These are phyloP conservation scores for Anagyrus pseudococci DNA, from an alignment of 2,888 invertebrate species.

Conservation along the genomic window DNA sequence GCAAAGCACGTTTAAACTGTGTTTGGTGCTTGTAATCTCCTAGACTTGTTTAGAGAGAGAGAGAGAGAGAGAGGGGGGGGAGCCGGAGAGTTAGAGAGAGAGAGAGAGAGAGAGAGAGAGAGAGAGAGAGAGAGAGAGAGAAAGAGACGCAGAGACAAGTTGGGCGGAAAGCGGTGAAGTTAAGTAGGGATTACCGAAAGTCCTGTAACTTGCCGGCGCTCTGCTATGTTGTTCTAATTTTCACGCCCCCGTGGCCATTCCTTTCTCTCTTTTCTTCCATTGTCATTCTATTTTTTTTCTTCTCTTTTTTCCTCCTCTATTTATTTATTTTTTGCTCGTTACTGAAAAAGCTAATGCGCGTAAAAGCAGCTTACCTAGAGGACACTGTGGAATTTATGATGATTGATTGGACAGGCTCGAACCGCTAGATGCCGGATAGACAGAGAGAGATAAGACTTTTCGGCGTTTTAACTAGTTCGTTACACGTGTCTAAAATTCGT, in stretches of 20 bases:
- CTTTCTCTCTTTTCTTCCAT: neutral
- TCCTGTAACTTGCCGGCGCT: conserved; percentile 11
- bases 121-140: too few species aligned
- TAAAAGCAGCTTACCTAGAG: neutral
- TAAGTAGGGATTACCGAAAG: conserved; percentile 22
- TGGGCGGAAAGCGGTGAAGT: conserved; percentile 8
- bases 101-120: too few species aligned
- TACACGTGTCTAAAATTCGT: too few species aligned
- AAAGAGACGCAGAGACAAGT: neutral
- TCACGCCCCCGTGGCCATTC: neutral
- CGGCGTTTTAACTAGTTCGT: too few species aligned
- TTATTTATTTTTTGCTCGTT: too few species aligned
- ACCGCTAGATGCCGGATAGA: too few species aligned
- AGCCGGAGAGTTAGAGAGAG: neutral
- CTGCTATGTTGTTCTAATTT: conserved; percentile 12
- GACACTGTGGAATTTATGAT: neutral
- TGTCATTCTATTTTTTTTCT: neutral
- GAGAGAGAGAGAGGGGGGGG: too few species aligned
- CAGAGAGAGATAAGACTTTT: too few species aligned
- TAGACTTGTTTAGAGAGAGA: conserved; percentile 21
- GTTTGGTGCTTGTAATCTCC: conserved; percentile 44
- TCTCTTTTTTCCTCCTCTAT: neutral
- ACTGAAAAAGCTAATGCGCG: too few species aligned
- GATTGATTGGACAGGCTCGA: too few species aligned
- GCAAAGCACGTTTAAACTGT: conserved; percentile 42